phyloP scores from a whole-genome alignment of 2,113 vertebrate species.

The Alaudala cheleensis region DNA sequence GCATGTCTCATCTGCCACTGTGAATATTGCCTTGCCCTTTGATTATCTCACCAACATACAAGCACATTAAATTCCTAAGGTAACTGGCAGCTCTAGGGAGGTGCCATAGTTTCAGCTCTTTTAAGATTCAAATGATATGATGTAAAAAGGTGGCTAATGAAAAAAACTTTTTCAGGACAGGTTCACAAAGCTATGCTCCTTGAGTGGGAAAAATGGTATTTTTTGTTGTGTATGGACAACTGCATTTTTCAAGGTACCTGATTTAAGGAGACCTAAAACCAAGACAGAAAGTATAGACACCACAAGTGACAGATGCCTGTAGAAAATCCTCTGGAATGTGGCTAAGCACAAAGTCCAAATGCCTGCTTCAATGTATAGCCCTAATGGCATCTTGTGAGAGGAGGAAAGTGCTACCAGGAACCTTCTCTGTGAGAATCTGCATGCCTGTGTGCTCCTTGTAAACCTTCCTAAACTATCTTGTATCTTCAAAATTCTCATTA shows the following conservation, averaged over 20 bases:
- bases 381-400: background rate
- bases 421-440: background rate
- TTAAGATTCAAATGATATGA: background rate
- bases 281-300: accelerated
- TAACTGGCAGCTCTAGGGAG: background rate
- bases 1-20: background rate
- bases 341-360: background rate
- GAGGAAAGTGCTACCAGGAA: background rate
- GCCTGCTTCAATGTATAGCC: background rate
- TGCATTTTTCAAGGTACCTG: background rate
- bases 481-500: background rate
- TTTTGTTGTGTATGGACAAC: background rate
- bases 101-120: background rate
- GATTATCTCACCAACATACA: background rate
- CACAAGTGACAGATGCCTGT: background rate
- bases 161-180: background rate
- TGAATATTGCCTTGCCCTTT: background rate
- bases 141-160: background rate
- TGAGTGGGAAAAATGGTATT: background rate
- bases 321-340: background rate
- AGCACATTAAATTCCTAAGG: background rate
- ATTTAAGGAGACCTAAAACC: background rate
- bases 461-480: background rate
- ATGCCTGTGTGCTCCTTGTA: background rate
- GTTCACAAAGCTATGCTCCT: background rate